Conservation (phyloP, 2,113 vertebrate species). For the Sisor rabdophorus region DNA sequence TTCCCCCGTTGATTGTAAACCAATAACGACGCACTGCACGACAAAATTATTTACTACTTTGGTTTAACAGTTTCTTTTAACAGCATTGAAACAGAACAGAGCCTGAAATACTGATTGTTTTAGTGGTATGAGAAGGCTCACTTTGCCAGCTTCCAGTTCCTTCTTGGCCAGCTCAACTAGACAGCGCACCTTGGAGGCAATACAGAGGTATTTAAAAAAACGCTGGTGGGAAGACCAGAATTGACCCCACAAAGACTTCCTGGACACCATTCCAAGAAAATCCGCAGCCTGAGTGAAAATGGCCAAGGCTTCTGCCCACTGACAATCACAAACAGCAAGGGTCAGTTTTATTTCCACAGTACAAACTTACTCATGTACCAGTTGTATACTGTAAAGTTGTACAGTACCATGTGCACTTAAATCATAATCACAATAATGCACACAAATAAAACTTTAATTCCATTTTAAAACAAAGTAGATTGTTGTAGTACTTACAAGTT, state of each 20-base stretch:
- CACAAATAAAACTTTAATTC: background rate
- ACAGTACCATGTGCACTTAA: background rate
- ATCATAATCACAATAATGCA: background rate
- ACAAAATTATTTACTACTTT: background rate
- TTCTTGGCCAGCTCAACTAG: constrained; percentile 86
- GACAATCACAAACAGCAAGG: constrained; percentile 27
- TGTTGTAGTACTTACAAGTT: constrained; percentile 74
- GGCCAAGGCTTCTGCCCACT: constrained; percentile 92
- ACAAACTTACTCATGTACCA: background rate
- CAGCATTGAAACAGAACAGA: background rate
- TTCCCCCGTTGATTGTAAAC: constrained; percentile 94
- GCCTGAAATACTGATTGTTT: background rate
- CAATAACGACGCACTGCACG: constrained; percentile 88
- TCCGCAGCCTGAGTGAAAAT: constrained; percentile 90
- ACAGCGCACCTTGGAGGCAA: constrained; percentile 89
- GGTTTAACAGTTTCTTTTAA: background rate
- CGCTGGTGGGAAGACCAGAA: constrained; percentile 98
- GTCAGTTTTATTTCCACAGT: background rate
- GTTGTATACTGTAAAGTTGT: no score
- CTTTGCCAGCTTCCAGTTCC: constrained; percentile 86
- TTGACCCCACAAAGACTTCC: constrained; percentile 95
- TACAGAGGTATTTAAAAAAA: constrained; percentile 99
- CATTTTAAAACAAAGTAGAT: background rate
- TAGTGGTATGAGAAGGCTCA: constrained; percentile 51
- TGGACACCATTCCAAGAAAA: constrained; percentile 83